Conservation (phyloP, 2,797 vertebrate genomes). For the Scomberomorus guttatus region DNA sequence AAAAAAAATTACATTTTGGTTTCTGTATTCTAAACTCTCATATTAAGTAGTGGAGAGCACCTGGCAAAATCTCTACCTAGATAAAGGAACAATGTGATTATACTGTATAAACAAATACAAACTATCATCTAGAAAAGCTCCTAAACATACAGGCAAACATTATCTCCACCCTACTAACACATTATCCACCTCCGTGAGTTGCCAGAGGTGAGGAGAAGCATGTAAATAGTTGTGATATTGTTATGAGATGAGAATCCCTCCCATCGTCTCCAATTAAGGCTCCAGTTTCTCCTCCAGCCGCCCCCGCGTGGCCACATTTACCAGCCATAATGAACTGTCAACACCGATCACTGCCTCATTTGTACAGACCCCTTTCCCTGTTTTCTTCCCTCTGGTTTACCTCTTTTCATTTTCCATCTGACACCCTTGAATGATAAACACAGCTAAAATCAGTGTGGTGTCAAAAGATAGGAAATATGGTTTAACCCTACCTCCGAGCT, state of each 20-base stretch:
- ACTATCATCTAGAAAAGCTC: not conserved
- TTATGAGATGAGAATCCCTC: conserved; percentile 75
- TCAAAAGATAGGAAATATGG: not conserved
- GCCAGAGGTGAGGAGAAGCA: conserved; percentile 50
- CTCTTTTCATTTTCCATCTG: conserved; percentile 51
- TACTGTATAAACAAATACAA: not conserved
- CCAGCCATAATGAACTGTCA: conserved; percentile 84
- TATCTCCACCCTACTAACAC: conserved; percentile 26
- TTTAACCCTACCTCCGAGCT: conserved; percentile 19
- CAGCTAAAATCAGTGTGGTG: conserved; percentile 3
- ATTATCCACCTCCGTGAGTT: conserved; percentile 48
- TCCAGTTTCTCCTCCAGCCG: conserved; percentile 60
- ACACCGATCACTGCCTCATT: conserved; percentile 77
- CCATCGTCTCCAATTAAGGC: conserved; percentile 80
- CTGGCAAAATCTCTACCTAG: not conserved
- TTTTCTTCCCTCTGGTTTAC: conserved; percentile 55
- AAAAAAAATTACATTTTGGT: not conserved
- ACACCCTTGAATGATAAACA: conserved; percentile 38
- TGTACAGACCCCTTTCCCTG: conserved; percentile 60
- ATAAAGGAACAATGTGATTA: not conserved
- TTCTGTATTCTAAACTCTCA: not conserved
- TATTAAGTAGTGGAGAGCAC: not conserved
- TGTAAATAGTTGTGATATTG: conserved; percentile 76
- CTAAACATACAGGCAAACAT: conserved; percentile 21
- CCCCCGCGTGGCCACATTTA: conserved; percentile 72